Conservation (phyloP, 1,140 invertebrate genomes). For the Frieseomelitta varia region DNA sequence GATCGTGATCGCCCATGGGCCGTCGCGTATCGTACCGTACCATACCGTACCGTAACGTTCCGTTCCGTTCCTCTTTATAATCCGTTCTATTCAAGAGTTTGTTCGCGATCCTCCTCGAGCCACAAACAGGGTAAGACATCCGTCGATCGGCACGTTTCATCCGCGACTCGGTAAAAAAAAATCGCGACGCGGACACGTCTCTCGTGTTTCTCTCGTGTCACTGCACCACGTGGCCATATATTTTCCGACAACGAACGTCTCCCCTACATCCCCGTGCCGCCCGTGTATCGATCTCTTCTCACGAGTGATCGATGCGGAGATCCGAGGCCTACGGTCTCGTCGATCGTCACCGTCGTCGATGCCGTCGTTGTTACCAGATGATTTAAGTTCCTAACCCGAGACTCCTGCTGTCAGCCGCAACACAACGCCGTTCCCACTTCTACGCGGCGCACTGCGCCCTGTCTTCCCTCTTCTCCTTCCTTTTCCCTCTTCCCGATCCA, state of each 20-base stretch:
- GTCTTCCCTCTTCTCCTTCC: slow-evolving; percentile 7
- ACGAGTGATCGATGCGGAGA: slow-evolving; percentile 67
- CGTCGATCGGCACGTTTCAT: slow-evolving; percentile 46
- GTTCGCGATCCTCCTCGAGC: too few species aligned
- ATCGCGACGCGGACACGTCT: slow-evolving; percentile 31
- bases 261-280: slow-evolving; percentile 51
- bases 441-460: slow-evolving; percentile 43
- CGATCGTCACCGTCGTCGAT: slow-evolving; percentile 69
- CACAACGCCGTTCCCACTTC: slow-evolving; percentile 69
- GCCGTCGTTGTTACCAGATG: slow-evolving; percentile 70
- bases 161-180: slow-evolving; percentile 19
- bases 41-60: background rate
- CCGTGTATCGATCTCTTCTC: slow-evolving; percentile 66
- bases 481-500: background rate
- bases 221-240: slow-evolving; percentile 46
- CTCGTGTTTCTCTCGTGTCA: slow-evolving; percentile 53
- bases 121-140: too few species aligned
- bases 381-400: slow-evolving; percentile 70
- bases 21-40: background rate
- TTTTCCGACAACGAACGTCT: slow-evolving; percentile 50
- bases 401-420: slow-evolving; percentile 73
- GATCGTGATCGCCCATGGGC: slow-evolving; percentile 66
- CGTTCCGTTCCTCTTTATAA: background rate
- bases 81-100: slow-evolving; percentile 3
- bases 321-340: slow-evolving; percentile 55